Evolutionary conservation across 2,113 vertebrate genomes (phyloP).

Genomic region (Archocentrus centrarchus): DNA sequence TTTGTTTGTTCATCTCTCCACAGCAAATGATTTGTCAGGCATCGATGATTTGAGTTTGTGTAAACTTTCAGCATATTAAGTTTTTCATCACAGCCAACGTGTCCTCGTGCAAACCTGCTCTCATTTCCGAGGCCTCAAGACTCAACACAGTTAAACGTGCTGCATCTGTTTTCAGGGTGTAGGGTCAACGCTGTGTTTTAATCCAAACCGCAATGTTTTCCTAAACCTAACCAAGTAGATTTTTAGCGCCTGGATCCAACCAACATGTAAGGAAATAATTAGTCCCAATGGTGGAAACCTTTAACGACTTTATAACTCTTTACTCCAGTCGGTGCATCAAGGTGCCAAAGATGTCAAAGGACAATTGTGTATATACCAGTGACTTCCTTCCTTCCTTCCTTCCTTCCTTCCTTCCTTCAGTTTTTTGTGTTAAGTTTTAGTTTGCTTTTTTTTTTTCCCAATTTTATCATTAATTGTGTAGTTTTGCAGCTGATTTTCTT

Average conservation of each 20-base stretch:
- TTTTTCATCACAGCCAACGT: not conserved
- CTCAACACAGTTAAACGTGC: not conserved
- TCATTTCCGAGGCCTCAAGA: not conserved
- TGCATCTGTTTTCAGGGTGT: no score
- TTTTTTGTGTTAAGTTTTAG: no score
- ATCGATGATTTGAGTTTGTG: not conserved
- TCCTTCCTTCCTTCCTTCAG: no score
- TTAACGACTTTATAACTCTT: no score
- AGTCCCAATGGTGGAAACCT: no score
- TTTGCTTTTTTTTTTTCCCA: no score
- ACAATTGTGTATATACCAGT: no score
- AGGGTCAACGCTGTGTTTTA: not conserved
- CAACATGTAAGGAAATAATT: not conserved
- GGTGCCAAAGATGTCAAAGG: no score
- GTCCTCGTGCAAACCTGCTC: not conserved
- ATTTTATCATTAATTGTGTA: no score
- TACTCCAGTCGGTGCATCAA: no score
- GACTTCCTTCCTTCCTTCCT: no score
- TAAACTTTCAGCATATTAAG: not conserved
- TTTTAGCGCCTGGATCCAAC: not conserved
- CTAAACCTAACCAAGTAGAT: not conserved
- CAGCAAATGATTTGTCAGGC: constrained; percentile 22
- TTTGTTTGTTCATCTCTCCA: constrained; percentile 24
- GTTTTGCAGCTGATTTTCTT: no score
- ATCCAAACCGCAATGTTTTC: not conserved